Evolutionary conservation across 2,888 invertebrate species (phyloP).

Genomic region (Cerastis rubricosa): DNA sequence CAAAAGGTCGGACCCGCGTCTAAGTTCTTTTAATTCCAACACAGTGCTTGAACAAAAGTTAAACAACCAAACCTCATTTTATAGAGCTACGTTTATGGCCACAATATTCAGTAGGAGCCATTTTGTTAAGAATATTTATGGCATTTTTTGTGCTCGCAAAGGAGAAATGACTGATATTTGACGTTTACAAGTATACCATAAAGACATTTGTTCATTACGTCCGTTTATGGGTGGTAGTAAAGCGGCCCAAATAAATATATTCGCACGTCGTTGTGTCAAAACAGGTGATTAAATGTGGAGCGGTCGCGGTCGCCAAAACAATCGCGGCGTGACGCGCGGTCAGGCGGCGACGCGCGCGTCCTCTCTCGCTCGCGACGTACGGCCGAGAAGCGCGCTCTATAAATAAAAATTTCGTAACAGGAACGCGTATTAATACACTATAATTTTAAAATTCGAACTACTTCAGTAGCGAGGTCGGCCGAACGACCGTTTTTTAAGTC

Average conservation of each 20-base stretch:
- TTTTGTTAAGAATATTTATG: conserved; percentile 90
- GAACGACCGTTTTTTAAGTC: conserved; percentile 76
- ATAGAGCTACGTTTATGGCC: conserved; percentile 87
- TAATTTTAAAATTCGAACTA: conserved; percentile 88
- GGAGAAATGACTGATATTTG: conserved; percentile 87
- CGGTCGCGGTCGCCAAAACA: conserved; percentile 68
- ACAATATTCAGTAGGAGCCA: conserved; percentile 89
- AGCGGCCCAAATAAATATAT: conserved; percentile 81
- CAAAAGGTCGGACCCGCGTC: conserved; percentile 83
- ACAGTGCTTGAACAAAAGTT: conserved; percentile 85
- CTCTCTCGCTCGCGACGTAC: conserved; percentile 41
- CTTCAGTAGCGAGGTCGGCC: conserved; percentile 86
- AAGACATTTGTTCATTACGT: conserved; percentile 88
- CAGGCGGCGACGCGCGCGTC: conserved; percentile 54
- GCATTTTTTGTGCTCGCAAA: conserved; percentile 83
- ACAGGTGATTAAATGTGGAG: conserved; percentile 76
- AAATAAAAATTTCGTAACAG: conserved; percentile 84
- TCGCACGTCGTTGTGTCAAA: conserved; percentile 82
- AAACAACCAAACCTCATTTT: conserved; percentile 88
- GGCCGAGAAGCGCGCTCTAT: conserved; percentile 82
- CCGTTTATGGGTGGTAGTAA: conserved; percentile 83
- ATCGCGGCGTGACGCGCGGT: conserved; percentile 67
- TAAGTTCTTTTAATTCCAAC: conserved; percentile 85
- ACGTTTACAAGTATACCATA: conserved; percentile 88
- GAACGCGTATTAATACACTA: conserved; percentile 87